Percentiles rank a stretch among this genome's conserved stretches.
These are phyloP conservation scores for Drosophila burlai DNA, from an alignment of 1,140 invertebrate species.

Conservation along the genomic window DNA sequence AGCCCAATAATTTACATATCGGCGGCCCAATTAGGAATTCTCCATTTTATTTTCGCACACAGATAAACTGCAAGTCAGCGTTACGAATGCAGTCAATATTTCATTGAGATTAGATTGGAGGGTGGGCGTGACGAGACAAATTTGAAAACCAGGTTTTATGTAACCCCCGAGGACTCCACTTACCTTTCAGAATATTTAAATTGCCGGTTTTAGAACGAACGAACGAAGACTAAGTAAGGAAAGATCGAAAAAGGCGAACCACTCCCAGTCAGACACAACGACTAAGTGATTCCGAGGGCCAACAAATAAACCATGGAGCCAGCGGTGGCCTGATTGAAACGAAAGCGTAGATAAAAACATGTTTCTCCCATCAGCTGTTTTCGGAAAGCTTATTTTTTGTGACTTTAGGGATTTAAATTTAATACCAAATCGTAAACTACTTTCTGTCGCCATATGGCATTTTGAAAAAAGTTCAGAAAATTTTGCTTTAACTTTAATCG, in stretches of 20 bases:
- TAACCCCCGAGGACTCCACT: slow-evolving; percentile 28
- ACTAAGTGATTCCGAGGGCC: slow-evolving; percentile 59
- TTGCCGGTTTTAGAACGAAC: slow-evolving; percentile 34
- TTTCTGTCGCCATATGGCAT: background rate
- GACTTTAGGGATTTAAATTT: background rate
- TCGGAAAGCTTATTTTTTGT: slow-evolving; percentile 20
- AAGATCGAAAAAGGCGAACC: slow-evolving; percentile 61
- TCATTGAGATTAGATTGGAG: slow-evolving; percentile 18
- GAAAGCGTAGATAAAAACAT: slow-evolving; percentile 64
- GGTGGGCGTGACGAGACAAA: background rate
- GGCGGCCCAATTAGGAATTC: slow-evolving; percentile 5
- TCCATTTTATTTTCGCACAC: slow-evolving; percentile 24
- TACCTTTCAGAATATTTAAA: slow-evolving; percentile 61
- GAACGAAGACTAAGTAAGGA: slow-evolving; percentile 27
- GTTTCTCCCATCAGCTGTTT: slow-evolving; percentile 60
- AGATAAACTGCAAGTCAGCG: slow-evolving; percentile 53
- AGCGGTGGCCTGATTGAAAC: slow-evolving; percentile 43
- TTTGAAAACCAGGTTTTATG: slow-evolving; percentile 11
- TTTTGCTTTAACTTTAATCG: too few species aligned
- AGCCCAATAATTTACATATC: slow-evolving; percentile 33
- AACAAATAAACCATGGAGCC: slow-evolving; percentile 49
- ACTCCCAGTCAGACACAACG: slow-evolving; percentile 61
- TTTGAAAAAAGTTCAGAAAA: background rate
- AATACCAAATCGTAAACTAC: background rate
- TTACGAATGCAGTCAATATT: slow-evolving; percentile 24